Percentiles rank a stretch among this genome's conserved stretches.
phyloP scores from a whole-genome alignment of 2,113 vertebrate species.

The Cebus imitator region DNA sequence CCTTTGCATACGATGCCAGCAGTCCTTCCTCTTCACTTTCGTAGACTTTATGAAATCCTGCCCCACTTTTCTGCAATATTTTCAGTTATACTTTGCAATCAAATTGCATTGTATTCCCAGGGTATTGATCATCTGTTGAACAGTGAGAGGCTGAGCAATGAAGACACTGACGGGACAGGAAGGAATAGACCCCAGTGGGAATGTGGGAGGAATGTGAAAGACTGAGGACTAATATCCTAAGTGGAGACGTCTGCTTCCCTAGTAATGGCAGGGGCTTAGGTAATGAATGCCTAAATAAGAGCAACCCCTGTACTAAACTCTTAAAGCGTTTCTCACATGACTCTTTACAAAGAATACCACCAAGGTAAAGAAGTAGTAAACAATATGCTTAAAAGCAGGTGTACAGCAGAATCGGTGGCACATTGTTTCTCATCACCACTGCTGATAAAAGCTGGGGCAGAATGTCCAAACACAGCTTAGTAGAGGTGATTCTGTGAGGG shows the following conservation, averaged over 20 bases:
- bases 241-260: neutral
- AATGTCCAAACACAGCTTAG: neutral
- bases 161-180: neutral
- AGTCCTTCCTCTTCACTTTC: neutral
- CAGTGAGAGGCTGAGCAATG: neutral
- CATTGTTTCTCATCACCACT: neutral
- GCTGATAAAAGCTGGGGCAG: neutral
- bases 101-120: constrained; percentile 48
- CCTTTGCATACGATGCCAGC: neutral
- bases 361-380: neutral
- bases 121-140: constrained; percentile 45
- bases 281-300: neutral
- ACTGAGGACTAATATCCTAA: neutral
- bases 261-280: neutral
- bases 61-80: neutral
- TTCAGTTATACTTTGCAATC: constrained; percentile 55
- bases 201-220: neutral
- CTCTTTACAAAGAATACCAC: neutral
- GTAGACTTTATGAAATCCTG: neutral
- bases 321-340: neutral
- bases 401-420: neutral
- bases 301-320: neutral
- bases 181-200: neutral
- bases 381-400: neutral
- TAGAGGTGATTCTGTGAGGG: neutral